Conservation (phyloP, 2,113 vertebrate genomes). For the Agapornis roseicollis region DNA sequence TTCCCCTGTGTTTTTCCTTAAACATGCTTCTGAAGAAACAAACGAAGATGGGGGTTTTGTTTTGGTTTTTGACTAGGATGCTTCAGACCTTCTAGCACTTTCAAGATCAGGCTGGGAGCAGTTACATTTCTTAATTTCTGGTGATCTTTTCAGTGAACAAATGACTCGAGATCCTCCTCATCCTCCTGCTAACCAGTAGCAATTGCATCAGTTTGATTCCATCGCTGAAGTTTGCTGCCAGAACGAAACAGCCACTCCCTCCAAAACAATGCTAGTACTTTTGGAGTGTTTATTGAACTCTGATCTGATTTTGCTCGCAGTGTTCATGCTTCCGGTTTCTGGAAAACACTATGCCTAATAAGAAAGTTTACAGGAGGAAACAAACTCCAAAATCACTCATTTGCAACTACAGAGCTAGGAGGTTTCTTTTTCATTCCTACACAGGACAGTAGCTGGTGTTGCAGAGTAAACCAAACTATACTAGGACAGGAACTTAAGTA, state of each 20-base stretch:
- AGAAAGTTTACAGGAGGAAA: conserved; percentile 37
- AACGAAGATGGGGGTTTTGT: background rate
- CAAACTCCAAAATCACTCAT: background rate
- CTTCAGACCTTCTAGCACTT: background rate
- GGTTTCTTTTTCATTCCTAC: conserved; percentile 15
- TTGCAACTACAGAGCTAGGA: background rate
- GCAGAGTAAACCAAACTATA: background rate
- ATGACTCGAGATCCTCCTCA: background rate
- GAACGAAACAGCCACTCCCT: background rate
- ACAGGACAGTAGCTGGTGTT: background rate
- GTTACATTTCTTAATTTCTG: background rate
- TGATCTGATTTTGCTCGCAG: background rate
- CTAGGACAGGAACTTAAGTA: background rate
- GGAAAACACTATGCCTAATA: background rate
- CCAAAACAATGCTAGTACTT: conserved; percentile 21
- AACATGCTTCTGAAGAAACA: background rate
- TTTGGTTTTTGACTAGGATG: background rate
- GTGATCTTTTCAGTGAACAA: background rate
- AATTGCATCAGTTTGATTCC: background rate
- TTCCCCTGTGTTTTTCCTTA: background rate
- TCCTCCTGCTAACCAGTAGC: background rate
- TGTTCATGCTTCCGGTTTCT: background rate
- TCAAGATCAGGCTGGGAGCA: background rate
- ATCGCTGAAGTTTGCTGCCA: background rate
- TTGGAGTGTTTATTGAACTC: conserved; percentile 31